These are phyloP conservation scores for Listronotus oregonensis DNA, from an alignment of 1,140 invertebrate species.

Conservation along the genomic window DNA sequence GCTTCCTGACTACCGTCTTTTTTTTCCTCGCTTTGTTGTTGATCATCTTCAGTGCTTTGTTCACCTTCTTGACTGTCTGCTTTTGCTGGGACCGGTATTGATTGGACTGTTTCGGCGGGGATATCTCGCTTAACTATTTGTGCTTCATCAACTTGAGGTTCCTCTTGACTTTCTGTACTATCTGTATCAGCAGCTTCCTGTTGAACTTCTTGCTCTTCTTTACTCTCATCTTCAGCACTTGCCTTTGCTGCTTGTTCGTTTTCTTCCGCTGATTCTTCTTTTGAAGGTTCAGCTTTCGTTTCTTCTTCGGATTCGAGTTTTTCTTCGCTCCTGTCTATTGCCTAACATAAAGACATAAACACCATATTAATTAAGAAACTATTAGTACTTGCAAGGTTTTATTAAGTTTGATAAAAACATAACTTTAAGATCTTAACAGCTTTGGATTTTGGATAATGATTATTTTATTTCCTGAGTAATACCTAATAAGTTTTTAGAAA, in stretches of 20 bases:
- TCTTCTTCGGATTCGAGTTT: constrained; percentile 34
- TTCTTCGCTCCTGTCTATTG: constrained; percentile 32
- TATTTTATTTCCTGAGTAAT: too few species aligned
- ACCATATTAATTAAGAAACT: too few species aligned
- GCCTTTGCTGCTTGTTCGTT: constrained; percentile 10
- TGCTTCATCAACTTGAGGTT: constrained; percentile 23
- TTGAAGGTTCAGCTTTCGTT: constrained; percentile 22
- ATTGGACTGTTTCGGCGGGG: constrained; percentile 4
- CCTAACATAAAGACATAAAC: constrained; percentile 7
- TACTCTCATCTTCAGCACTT: constrained; percentile 20
- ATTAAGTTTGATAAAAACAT: too few species aligned
- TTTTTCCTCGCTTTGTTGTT: constrained; percentile 28
- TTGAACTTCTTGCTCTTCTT: constrained; percentile 30
- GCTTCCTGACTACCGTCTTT: constrained; percentile 24
- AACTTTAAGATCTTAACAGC: too few species aligned
- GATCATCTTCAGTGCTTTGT: constrained; percentile 18
- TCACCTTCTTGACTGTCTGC: constrained; percentile 21
- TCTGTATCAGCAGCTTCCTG: constrained; percentile 18
- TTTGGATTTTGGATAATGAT: too few species aligned
- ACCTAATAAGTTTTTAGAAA: too few species aligned
- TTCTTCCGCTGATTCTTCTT: constrained; percentile 32
- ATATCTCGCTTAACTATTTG: constrained; percentile 23
- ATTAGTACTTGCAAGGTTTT: too few species aligned
- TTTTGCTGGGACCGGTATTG: constrained; percentile 12
- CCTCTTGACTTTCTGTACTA: constrained; percentile 20